A percentile compares a stretch with the other conserved stretches of the same genome.
These are phyloP conservation scores for Pantherophis vulpinus DNA, from an alignment of 2,797 vertebrate species.

Conservation along the genomic window DNA sequence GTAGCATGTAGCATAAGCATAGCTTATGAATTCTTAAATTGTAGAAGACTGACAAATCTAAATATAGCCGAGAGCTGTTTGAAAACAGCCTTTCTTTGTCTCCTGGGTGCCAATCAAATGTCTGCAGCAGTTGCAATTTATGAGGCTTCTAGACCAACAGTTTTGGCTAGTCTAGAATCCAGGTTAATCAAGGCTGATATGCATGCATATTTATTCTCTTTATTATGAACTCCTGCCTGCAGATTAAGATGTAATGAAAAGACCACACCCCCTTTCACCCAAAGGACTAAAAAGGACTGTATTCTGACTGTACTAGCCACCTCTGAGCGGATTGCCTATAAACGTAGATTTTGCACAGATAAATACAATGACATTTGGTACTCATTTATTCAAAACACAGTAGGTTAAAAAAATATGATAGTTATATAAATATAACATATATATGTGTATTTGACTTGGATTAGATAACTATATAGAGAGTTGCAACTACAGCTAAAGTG, in stretches of 20 bases:
- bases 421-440: neutral
- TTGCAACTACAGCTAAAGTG: neutral
- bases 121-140: neutral
- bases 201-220: neutral
- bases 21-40: neutral
- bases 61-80: neutral
- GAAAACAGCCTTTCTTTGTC: neutral
- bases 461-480: neutral
- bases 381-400: neutral
- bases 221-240: neutral
- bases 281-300: too few species aligned
- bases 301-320: neutral
- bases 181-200: neutral
- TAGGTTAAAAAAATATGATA: neutral
- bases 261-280: neutral
- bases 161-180: neutral
- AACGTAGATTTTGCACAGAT: neutral
- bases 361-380: neutral
- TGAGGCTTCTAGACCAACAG: neutral
- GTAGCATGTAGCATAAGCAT: neutral
- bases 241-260: neutral
- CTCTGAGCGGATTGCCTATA: neutral
- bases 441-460: neutral
- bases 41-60: neutral
- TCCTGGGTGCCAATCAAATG: neutral